Percentiles rank a stretch among this genome's conserved stretches.
phyloP scores from a whole-genome alignment of 1,140 invertebrate species.

The Panagrolaimus sp. region DNA sequence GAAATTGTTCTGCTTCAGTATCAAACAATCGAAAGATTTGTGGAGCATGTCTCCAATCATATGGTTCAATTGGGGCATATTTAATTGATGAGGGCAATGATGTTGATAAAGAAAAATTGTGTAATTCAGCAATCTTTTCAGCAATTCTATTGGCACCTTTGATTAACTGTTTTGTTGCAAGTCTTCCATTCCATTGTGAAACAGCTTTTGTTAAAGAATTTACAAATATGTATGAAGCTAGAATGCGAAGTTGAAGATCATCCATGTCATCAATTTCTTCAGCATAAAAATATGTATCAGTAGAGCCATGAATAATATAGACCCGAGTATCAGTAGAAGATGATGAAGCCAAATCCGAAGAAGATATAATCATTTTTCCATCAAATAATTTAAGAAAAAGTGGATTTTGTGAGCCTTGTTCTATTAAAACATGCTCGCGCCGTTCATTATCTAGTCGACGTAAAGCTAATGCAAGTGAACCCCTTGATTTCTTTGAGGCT shows the following conservation, averaged over 20 bases:
- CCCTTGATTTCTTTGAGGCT: constrained; percentile 25
- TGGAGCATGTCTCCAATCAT: constrained; percentile 21
- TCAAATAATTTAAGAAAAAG: constrained; percentile 31
- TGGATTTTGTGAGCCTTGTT: constrained; percentile 33
- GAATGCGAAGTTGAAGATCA: not conserved
- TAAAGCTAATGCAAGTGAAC: constrained; percentile 35
- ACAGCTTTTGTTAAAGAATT: not conserved
- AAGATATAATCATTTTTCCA: constrained; percentile 22
- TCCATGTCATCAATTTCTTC: not conserved
- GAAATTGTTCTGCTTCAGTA: constrained; percentile 27
- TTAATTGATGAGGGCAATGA: not conserved
- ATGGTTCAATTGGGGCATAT: not conserved
- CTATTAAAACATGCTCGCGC: constrained; percentile 30
- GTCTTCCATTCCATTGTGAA: not conserved
- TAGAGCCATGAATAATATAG: not conserved
- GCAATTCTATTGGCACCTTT: not conserved
- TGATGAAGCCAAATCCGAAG: not conserved
- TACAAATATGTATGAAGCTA: not conserved
- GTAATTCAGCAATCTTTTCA: not conserved
- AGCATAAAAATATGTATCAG: not conserved
- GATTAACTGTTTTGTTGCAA: not conserved
- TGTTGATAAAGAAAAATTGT: not conserved
- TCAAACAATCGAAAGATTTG: constrained; percentile 26
- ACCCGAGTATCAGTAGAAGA: not conserved
- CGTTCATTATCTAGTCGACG: constrained; percentile 36